phyloP scores from a whole-genome alignment of 2,888 invertebrate genomes.

The Pollenia amentaria region DNA sequence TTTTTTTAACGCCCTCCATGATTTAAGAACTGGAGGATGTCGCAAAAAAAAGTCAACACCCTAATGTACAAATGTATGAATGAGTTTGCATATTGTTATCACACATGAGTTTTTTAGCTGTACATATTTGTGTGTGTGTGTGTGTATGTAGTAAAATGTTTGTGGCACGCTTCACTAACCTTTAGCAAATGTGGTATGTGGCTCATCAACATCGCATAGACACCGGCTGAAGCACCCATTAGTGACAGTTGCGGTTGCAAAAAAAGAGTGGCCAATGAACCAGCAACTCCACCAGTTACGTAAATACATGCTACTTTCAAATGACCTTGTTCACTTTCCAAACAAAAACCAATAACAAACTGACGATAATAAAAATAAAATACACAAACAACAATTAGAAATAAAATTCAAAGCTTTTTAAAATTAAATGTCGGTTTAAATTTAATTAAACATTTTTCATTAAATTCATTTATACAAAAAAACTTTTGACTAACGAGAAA shows the following conservation, averaged over 20 bases:
- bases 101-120: background rate
- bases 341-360: conserved; percentile 83
- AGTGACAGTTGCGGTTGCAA: conserved; percentile 91
- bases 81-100: background rate
- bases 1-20: too few relatives aligned
- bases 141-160: background rate
- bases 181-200: conserved; percentile 93
- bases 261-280: conserved; percentile 90
- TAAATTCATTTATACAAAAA: too few relatives aligned
- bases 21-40: too few relatives aligned
- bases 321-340: conserved; percentile 91
- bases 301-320: conserved; percentile 90
- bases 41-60: too few relatives aligned
- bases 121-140: background rate
- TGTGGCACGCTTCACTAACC: conserved; percentile 82
- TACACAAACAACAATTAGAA: background rate
- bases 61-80: too few relatives aligned
- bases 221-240: conserved; percentile 95
- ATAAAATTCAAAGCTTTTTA: background rate
- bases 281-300: conserved; percentile 90
- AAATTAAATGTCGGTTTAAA: too few relatives aligned
- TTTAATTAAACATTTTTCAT: too few relatives aligned
- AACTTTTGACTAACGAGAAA: too few relatives aligned
- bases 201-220: conserved; percentile 94
- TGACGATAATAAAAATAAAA: conserved; percentile 56